These are phyloP conservation scores for Scrobipalpa costella DNA, from an alignment of 2,888 invertebrate species.

Conservation along the genomic window DNA sequence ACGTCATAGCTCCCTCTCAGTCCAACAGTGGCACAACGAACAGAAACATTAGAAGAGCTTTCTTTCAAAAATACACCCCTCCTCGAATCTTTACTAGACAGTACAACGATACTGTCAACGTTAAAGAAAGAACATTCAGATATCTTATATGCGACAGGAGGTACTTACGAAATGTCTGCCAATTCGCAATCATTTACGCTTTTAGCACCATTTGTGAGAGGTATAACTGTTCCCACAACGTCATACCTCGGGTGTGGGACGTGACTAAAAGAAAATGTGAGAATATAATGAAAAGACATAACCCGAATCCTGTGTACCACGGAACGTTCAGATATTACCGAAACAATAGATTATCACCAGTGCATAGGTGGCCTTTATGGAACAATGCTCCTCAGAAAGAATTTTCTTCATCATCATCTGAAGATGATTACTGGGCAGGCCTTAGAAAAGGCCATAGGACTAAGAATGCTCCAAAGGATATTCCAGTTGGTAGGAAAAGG, in stretches of 20 bases:
- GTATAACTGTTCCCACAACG: neutral
- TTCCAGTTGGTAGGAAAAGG: neutral
- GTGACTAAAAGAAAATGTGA: neutral
- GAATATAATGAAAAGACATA: neutral
- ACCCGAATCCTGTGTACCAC: neutral
- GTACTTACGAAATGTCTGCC: constrained; percentile 8
- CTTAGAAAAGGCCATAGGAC: neutral
- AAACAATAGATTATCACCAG: constrained; percentile 9
- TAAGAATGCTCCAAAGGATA: neutral
- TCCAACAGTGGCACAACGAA: neutral
- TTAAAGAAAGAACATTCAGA: neutral
- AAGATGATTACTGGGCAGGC: neutral
- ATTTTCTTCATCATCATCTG: neutral
- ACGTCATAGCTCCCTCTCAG: neutral
- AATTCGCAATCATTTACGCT: neutral
- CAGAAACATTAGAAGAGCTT: neutral
- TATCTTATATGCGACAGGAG: constrained; percentile 13
- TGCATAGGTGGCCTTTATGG: neutral
- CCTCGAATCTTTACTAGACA: neutral
- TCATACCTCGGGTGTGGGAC: constrained; percentile 1
- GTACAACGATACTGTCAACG: neutral
- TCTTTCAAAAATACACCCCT: neutral
- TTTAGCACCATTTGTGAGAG: neutral
- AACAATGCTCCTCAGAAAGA: neutral
- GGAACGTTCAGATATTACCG: neutral